phyloP scores from a whole-genome alignment of 2,888 invertebrate genomes.

The Lasioglossum malachurum region DNA sequence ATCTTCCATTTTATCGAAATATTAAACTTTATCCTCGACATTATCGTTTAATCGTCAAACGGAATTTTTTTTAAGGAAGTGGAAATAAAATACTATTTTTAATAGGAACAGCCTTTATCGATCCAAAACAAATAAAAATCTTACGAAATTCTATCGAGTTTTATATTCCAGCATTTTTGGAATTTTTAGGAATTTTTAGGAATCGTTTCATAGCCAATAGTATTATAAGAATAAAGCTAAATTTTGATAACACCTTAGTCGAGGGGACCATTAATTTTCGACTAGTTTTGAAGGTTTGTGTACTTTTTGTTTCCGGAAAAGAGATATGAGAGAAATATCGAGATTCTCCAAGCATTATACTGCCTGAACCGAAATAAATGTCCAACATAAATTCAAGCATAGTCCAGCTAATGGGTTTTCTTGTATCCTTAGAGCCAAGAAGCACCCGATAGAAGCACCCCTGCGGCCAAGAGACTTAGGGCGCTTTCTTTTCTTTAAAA shows the following conservation, averaged over 20 bases:
- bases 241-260: background rate
- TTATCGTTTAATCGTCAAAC: no score
- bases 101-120: no score
- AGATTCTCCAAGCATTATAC: background rate
- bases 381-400: background rate
- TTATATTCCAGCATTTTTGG: background rate
- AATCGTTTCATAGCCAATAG: background rate
- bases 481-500: background rate
- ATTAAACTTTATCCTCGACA: no score
- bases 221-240: background rate
- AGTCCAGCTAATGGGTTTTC: conserved; percentile 1
- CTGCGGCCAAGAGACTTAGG: background rate
- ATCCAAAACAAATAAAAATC: no score
- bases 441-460: background rate
- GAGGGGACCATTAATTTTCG: background rate
- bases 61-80: no score
- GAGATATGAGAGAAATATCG: background rate
- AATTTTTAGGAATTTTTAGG: no score
- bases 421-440: background rate
- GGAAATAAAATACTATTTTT: no score
- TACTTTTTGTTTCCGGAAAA: background rate
- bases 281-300: background rate
- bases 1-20: background rate
- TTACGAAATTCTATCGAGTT: no score
- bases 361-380: background rate